phyloP scores from a whole-genome alignment of 2,113 vertebrate species.

The Scytalopus superciliaris region DNA sequence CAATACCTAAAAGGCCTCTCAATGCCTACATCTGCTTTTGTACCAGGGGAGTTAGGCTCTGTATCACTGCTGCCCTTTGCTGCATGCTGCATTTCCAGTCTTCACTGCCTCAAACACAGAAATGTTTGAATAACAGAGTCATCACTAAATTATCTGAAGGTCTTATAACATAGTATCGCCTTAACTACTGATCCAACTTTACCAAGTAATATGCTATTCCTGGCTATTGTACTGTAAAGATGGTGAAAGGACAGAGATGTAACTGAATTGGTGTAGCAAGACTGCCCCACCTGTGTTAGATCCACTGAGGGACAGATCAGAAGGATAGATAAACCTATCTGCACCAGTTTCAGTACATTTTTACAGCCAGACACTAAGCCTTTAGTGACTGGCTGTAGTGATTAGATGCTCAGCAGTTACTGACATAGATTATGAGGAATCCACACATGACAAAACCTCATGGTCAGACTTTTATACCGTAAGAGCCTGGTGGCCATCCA shows the following conservation, averaged over 20 bases:
- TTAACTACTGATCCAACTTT: neutral
- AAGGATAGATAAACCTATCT: neutral
- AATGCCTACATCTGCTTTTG: neutral
- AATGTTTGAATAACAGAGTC: neutral
- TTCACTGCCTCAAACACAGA: neutral
- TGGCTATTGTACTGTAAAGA: neutral
- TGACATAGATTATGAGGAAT: neutral
- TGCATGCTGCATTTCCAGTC: neutral
- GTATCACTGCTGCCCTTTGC: neutral
- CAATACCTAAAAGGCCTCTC: neutral
- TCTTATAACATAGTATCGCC: neutral
- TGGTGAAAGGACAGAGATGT: neutral
- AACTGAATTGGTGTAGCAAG: neutral
- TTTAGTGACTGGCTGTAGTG: neutral
- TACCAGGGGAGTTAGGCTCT: neutral
- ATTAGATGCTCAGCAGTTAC: neutral
- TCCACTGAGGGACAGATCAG: neutral
- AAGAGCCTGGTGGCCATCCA: neutral
- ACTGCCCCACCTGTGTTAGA: neutral
- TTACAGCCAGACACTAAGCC: neutral
- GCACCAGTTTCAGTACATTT: neutral
- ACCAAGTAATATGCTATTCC: neutral
- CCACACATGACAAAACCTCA: neutral
- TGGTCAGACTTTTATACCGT: neutral
- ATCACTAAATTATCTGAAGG: neutral